These are phyloP conservation scores for Anastrepha obliqua DNA, from an alignment of 1,140 invertebrate species.

Conservation along the genomic window DNA sequence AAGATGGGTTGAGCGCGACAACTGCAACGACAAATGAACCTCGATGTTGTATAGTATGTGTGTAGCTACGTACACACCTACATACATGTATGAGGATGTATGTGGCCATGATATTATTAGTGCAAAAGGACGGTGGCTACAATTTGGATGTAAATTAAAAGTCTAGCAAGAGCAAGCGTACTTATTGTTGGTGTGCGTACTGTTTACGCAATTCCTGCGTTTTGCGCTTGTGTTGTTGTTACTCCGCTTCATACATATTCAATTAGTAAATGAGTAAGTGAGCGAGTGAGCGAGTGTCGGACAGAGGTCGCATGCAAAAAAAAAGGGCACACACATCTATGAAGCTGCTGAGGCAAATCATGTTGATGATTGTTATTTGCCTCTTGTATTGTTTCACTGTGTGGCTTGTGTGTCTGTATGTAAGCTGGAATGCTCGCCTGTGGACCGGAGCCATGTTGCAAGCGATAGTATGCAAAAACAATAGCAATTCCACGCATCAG, in stretches of 20 bases:
- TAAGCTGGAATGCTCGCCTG: neutral
- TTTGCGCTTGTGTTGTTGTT: neutral
- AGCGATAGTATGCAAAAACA: constrained; percentile 46
- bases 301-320: neutral
- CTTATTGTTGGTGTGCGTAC: neutral
- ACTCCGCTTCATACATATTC: constrained; percentile 23
- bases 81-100: neutral
- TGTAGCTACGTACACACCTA: neutral
- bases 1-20: constrained; percentile 27
- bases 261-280: neutral
- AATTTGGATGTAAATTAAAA: constrained; percentile 34
- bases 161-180: neutral
- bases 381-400: neutral
- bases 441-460: neutral
- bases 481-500: neutral
- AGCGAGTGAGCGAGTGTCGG: neutral
- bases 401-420: neutral
- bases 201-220: neutral
- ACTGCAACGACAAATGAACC: constrained; percentile 43
- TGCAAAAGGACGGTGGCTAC: neutral
- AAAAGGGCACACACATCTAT: neutral
- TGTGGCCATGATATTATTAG: neutral
- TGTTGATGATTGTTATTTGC: neutral
- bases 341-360: neutral
- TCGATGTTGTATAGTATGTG: neutral